A percentile compares a stretch with the other conserved stretches of the same genome.
Conservation (phyloP, 2,113 vertebrate species). For the Poecilia latipinna region DNA sequence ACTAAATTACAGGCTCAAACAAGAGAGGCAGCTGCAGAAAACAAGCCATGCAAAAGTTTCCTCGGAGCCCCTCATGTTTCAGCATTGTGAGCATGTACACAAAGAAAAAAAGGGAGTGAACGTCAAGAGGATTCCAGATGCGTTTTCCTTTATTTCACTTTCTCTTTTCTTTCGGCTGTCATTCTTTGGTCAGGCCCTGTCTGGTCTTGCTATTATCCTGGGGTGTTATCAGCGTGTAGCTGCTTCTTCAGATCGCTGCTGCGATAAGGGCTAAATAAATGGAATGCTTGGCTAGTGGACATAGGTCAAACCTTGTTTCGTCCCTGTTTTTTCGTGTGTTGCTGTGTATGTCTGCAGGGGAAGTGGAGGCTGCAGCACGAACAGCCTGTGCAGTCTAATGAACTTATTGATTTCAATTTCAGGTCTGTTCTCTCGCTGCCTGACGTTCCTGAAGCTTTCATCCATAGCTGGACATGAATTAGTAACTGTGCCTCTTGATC, state of each 20-base stretch:
- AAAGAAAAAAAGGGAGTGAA: slow-evolving; percentile 59
- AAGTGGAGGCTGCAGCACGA: slow-evolving; percentile 71
- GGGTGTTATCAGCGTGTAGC: slow-evolving; percentile 78
- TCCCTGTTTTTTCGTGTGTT: slow-evolving; percentile 60
- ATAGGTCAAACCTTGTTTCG: slow-evolving; percentile 77
- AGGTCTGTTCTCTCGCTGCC: slow-evolving; percentile 68
- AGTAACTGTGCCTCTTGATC: slow-evolving; percentile 72
- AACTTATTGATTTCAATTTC: slow-evolving; percentile 92
- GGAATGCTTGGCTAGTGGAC: slow-evolving; percentile 76
- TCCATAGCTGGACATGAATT: slow-evolving; percentile 75
- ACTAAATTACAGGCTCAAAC: slow-evolving; percentile 75
- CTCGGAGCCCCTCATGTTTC: slow-evolving; percentile 60
- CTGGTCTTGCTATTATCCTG: slow-evolving; percentile 76
- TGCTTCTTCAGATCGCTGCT: slow-evolving; percentile 74
- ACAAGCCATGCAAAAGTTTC: slow-evolving; percentile 72
- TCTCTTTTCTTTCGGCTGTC: slow-evolving; percentile 63
- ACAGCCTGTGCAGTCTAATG: slow-evolving; percentile 82
- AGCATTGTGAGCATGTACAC: slow-evolving; percentile 53
- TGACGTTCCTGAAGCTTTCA: slow-evolving; percentile 66
- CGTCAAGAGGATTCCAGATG: slow-evolving; percentile 69
- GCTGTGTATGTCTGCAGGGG: slow-evolving; percentile 75
- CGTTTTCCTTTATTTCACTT: slow-evolving; percentile 73
- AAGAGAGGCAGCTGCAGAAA: slow-evolving; percentile 58
- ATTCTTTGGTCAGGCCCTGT: slow-evolving; percentile 66
- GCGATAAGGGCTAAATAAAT: slow-evolving; percentile 79